A percentile compares a stretch with the other conserved stretches of the same genome.
Conservation (phyloP, 2,113 vertebrate species). For the Rhabdornis inornatus region DNA sequence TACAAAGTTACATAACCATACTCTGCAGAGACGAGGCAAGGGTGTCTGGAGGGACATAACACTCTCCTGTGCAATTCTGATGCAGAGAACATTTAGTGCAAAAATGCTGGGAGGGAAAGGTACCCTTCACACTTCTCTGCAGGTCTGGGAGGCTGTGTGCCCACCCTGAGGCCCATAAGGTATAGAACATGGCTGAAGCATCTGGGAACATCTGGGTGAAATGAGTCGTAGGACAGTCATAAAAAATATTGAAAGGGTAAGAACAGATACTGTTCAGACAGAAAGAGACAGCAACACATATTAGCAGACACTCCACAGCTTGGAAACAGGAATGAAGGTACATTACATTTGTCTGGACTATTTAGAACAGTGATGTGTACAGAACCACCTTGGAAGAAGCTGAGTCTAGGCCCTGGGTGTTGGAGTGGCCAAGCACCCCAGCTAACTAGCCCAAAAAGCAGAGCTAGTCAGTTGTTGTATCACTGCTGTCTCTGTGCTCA, state of each 20-base stretch:
- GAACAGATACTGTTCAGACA: neutral
- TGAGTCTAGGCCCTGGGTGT: neutral
- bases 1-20: neutral
- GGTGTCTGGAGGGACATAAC: neutral
- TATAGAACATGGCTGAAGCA: neutral
- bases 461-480: neutral
- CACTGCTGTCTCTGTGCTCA: neutral
- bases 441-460: neutral
- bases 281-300: neutral
- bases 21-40: neutral
- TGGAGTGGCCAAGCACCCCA: rapidly evolving
- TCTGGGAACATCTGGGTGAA: neutral
- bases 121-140: neutral
- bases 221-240: neutral
- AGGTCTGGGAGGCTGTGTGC: neutral
- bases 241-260: neutral
- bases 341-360: neutral
- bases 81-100: rapidly evolving
- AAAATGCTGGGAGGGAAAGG: neutral
- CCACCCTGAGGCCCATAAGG: neutral
- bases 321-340: neutral
- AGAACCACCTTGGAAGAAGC: neutral
- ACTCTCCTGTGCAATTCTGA: neutral
- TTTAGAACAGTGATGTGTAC: neutral
- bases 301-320: neutral